These are phyloP conservation scores for Xiphophorus hellerii DNA, from an alignment of 2,113 vertebrate species.

Conservation along the genomic window DNA sequence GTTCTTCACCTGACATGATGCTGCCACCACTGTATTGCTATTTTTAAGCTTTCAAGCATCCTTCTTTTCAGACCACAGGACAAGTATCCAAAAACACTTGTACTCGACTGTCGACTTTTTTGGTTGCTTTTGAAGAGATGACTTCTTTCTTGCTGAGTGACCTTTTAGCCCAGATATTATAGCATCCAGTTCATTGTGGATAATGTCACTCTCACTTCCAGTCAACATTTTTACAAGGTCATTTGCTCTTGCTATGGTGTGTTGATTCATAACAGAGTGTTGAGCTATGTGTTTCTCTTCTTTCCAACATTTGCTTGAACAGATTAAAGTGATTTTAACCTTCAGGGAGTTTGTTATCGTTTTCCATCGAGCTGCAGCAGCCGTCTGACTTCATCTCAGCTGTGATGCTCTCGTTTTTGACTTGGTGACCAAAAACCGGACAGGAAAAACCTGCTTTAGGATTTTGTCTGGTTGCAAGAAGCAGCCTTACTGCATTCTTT, in stretches of 20 bases:
- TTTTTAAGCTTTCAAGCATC: not conserved
- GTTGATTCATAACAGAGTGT: too few species aligned
- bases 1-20: not conserved
- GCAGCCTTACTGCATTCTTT: constrained; percentile 34
- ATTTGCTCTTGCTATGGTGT: too few species aligned
- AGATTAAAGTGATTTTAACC: not conserved
- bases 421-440: not conserved
- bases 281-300: too few species aligned
- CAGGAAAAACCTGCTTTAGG: constrained; percentile 65
- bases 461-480: constrained; percentile 9
- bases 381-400: not conserved
- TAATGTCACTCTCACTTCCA: too few species aligned
- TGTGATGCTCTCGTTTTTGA: not conserved
- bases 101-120: not conserved
- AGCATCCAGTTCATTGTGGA: not conserved
- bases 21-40: not conserved
- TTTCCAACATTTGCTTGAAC: not conserved
- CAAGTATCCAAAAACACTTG: too few species aligned
- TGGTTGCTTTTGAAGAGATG: not conserved
- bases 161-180: not conserved
- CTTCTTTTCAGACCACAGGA: not conserved
- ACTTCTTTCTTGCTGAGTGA: not conserved
- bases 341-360: not conserved
- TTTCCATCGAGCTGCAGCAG: not conserved
- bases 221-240: too few species aligned